phyloP scores from a whole-genome alignment of 1,140 invertebrate species.

The Drosophila gunungcola region DNA sequence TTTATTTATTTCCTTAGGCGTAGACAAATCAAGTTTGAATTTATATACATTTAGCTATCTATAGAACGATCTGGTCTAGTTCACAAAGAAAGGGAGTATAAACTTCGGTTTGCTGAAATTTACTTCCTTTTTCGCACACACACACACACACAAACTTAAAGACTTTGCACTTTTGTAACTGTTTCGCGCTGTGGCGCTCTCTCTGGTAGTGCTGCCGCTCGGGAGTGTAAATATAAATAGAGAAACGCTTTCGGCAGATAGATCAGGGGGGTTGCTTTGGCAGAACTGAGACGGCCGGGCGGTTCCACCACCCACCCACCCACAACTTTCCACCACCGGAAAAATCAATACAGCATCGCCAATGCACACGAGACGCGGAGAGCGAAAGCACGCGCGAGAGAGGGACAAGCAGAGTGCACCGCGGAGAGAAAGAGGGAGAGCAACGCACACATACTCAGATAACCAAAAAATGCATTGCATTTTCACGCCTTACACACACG shows the following conservation, averaged over 20 bases:
- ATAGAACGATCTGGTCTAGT: too few relatives aligned
- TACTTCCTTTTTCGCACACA: neutral
- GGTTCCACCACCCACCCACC: slow-evolving; percentile 21
- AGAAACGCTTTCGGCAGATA: slow-evolving; percentile 12
- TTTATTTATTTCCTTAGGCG: too few relatives aligned
- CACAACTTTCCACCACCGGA: slow-evolving; percentile 30
- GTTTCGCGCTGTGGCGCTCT: slow-evolving; percentile 11
- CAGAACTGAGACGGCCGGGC: neutral
- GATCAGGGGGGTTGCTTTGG: neutral
- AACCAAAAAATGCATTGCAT: slow-evolving; percentile 35
- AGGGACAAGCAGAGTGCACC: slow-evolving; percentile 21
- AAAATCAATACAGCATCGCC: slow-evolving; percentile 80
- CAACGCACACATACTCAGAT: slow-evolving; percentile 5
- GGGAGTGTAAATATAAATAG: slow-evolving; percentile 29
- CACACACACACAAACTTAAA: slow-evolving; percentile 1
- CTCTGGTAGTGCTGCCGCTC: slow-evolving; percentile 6
- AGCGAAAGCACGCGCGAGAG: slow-evolving; percentile 29
- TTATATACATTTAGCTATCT: too few relatives aligned
- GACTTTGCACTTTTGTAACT: slow-evolving; percentile 41
- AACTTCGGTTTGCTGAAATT: too few relatives aligned
- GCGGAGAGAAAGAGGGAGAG: slow-evolving; percentile 9
- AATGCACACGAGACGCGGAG: slow-evolving; percentile 53
- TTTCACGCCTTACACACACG: slow-evolving; percentile 20
- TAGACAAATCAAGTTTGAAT: too few relatives aligned
- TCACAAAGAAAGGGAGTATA: too few relatives aligned